Evolutionary conservation across 1,140 invertebrate genomes (phyloP), one percentile per base, ranked within the genome.

Genomic region (Onthophagus taurus): DNA sequence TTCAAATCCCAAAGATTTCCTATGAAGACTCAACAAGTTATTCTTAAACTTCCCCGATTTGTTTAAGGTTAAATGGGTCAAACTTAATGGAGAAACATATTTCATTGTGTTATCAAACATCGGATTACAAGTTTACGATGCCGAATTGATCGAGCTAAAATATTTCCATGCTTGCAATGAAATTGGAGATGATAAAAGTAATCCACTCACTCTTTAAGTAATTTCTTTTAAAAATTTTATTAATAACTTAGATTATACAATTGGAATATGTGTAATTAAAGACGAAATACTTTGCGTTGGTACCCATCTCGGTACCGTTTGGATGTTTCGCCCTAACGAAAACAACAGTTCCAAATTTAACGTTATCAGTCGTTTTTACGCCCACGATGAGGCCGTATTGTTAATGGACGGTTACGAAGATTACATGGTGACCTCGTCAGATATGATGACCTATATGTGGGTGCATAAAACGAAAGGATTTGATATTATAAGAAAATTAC

Each of bases 31-130:
- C n/a, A 34, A 34, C 11, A 13, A 4, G 33, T 4, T 3, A 4
- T 34, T 3, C 19, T 13, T 34, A 9, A 3, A 3, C 33, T 19
- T 4, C 17, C n/a, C n/a, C 11, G 24, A 26, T 26, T 26, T 7
- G 4, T 31, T 50, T 9, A 24, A 52, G 51, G 48, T 50, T 16
- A 49, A 45, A 47, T 52, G 51, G 51, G 18, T 52, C 3, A 45
- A 43, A 50, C 14, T 52, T 8, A 34, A 42, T 3, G 44, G 43
- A 13, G 48, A 50, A 29, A 47, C 37, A 11, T 30, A 39, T 26
- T 52, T 52, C 26, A 42, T 48, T 8, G 43, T 50, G 2, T 20
- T 50, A 11, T 53, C 51, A 16, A 42, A 45, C 4, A 44, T 13
- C 7, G 51, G 51, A 11, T 13, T 53, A 1, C 51, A 53, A 31